Base-by-base conservation (phyloP, 2,113 vertebrate species). In the Solea solea region DNA sequence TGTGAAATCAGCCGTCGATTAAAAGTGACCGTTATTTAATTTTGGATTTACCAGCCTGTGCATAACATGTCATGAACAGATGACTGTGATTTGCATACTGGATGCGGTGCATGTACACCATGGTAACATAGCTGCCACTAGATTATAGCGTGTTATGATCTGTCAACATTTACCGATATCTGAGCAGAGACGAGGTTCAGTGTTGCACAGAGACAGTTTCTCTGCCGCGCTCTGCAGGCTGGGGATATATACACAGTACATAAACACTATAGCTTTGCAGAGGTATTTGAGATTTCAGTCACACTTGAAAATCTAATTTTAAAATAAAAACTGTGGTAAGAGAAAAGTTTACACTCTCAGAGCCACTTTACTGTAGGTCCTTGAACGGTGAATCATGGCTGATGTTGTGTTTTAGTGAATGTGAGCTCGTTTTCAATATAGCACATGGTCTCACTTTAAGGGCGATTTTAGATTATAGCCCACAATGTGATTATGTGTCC, bases 11-110 rank as follows among this genome's bases (percentile, higher is more conserved):
- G 34, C 34, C 34, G 3, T 34, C 34, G 2, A 6, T 34, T 34
- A 34, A 34, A 34, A 34, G 34, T 34, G 34, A 34, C 34, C 34
- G 2, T 34, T 34, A 34, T 34, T 34, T 34, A 2, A 34, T 48
- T 13, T 48, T 48, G 1, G 16, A 69, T 66, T 16, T n/a, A n/a
- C 16, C 8, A 9, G 2, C 25, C 8, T 15, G 9, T 62, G 10
- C 25, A 9, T n/a, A 52, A 51, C 5, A 66, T 58, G 76, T 76
- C 69, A 63, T 28, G 61, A 64, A 61, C 78, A 80, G 55, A 80
- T 83, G 72, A 84, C 65, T 34, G 44, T 44, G 40, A 76, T 85
- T 86, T 80, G 63, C 85, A 84, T 74, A 51, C 61, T 69, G 71
- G 34, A 82, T 61, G 51, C 14, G 1, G 10, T 56, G 39, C 40